Evolutionary conservation across 2,113 vertebrate species (phyloP).

Genomic region (Eretmochelys imbricata): DNA sequence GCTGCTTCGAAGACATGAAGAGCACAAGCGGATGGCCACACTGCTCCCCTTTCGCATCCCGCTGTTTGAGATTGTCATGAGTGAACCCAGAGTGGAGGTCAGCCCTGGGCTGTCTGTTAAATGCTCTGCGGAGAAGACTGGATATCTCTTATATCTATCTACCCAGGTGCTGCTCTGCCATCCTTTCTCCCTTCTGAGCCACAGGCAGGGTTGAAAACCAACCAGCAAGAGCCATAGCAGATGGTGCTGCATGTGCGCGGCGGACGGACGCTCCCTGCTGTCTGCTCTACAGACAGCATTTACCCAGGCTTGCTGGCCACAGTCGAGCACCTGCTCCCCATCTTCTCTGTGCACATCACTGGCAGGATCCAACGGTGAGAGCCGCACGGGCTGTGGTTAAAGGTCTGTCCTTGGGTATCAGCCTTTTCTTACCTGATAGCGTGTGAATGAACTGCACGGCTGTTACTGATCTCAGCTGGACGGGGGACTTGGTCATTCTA

Average conservation of each 20-base stretch:
- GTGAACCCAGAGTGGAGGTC: accelerated
- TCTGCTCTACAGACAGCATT: background rate
- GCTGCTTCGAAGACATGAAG: background rate
- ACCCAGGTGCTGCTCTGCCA: background rate
- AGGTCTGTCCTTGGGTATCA: background rate
- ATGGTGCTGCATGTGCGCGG: accelerated
- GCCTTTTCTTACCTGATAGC: background rate
- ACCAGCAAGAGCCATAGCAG: background rate
- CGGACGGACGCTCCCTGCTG: accelerated
- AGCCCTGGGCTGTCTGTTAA: background rate
- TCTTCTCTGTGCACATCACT: background rate
- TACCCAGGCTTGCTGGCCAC: background rate
- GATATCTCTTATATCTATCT: too few species aligned
- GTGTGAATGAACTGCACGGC: background rate
- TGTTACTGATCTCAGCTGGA: background rate
- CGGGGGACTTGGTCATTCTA: background rate
- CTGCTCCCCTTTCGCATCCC: accelerated
- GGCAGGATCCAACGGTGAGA: background rate
- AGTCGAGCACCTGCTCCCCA: background rate
- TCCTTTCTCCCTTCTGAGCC: accelerated
- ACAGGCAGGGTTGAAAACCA: background rate
- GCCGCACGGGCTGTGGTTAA: background rate
- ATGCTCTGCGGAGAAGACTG: background rate
- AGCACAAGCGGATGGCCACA: accelerated
- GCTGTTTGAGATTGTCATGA: accelerated